Evolutionary conservation across 2,797 vertebrate species (phyloP), one percentile per base, ranked within the genome.

Genomic region (Bufotes viridis): DNA sequence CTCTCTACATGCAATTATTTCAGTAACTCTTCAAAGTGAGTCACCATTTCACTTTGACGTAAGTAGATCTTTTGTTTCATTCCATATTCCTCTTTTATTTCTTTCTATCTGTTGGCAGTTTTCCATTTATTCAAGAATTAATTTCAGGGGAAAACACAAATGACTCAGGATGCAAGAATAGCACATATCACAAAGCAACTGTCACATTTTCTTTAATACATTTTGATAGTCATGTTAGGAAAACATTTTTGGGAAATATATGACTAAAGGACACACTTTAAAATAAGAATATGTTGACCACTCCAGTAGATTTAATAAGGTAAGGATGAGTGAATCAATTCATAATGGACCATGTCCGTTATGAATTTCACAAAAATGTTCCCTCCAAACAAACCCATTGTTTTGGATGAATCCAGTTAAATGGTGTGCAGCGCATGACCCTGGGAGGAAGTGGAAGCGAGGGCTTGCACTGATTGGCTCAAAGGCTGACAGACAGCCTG

Each of bases 41-140:
- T 88, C 80, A 89, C 88, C n/a, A 55, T 86, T 57, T 67, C 49
- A 69, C 60, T 86, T 75, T 89, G 88, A 89, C 84, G 84, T 78
- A 86, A 82, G 61, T 57, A 70, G 55, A 42, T 42, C 57, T 29
- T 89, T 86, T 88, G 72, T 86, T 61, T 79, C 63, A 42, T 72
- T 74, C 4, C 70, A 17, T 14, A 82, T 70, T 81, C 15, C 51
- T 53, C 1, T 58, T 80, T 79, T 90, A 80, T 80, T 78, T 74
- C 34, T 81, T 49, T 85, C 78, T 88, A 51, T 74, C 20, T 24
- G 18, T 82, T 86, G 72, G 83, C 79, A 83, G 83, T 34, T 78
- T 81, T 87, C 65, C 89, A 78, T 85, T 88, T 85, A 20, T 87
- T 82, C 72, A 88, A 88, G 76, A 82, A 74, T 88, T 70, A 51